Percentiles rank a stretch among this genome's conserved stretches.
Evolutionary conservation across 2,888 invertebrate species (phyloP).

Genomic region (Micropterix aruncella): DNA sequence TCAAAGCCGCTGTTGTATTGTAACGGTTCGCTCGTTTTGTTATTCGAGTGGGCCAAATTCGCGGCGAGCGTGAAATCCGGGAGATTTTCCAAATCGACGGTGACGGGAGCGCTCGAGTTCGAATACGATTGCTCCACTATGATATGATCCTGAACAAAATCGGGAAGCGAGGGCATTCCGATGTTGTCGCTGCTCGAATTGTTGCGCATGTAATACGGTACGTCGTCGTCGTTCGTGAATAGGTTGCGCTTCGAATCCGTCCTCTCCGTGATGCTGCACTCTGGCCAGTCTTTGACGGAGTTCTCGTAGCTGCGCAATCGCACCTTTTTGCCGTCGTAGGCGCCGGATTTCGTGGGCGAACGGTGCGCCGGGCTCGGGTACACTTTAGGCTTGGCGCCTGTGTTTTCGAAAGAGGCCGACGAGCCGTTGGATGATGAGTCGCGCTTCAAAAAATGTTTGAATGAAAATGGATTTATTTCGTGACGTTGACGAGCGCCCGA

Average conservation of each 20-base stretch:
- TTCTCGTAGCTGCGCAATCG: conserved; percentile 24
- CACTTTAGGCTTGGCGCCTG: conserved; percentile 70
- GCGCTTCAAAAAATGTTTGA: conserved; percentile 69
- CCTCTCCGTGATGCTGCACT: conserved; percentile 24
- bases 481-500: conserved; percentile 33
- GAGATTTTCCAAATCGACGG: conserved; percentile 48
- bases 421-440: conserved; percentile 39
- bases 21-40: conserved; percentile 16
- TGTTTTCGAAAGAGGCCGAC: conserved; percentile 40
- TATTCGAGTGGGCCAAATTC: conserved; percentile 29
- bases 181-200: conserved; percentile 31
- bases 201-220: conserved; percentile 29
- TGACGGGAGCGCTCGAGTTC: conserved; percentile 35
- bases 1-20: conserved; percentile 23
- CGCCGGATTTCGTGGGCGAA: not conserved
- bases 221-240: conserved; percentile 26
- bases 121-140: conserved; percentile 66
- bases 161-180: conserved; percentile 57
- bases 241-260: conserved; percentile 35
- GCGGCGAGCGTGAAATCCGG: conserved; percentile 52
- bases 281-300: conserved; percentile 15
- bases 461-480: conserved; percentile 72
- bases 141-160: conserved; percentile 82
- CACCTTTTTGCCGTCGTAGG: conserved; percentile 9
- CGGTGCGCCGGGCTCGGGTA: conserved; percentile 34